Conservation (phyloP, 2,797 vertebrate species). For the Scolopax bukidnonensis region DNA sequence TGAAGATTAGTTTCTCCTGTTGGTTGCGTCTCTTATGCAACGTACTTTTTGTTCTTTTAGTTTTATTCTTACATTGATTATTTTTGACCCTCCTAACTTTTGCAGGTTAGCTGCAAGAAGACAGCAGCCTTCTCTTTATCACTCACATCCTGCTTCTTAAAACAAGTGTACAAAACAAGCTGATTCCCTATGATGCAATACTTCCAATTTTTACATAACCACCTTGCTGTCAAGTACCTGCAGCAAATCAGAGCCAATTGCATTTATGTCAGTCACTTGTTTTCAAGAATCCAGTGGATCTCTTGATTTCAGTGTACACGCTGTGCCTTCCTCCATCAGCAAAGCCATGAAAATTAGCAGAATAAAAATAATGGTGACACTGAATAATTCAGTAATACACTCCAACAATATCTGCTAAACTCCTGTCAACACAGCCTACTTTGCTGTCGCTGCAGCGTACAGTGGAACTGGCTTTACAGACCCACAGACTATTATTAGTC, state of each 20-base stretch:
- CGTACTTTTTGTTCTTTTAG: neutral
- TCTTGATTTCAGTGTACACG: neutral
- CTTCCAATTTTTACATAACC: neutral
- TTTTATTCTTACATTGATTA: neutral
- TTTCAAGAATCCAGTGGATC: neutral
- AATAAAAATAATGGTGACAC: slow-evolving; percentile 26
- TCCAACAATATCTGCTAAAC: slow-evolving; percentile 32
- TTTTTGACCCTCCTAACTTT: neutral
- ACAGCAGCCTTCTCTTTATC: neutral
- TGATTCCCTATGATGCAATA: neutral
- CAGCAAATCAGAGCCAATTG: neutral
- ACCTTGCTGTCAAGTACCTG: neutral
- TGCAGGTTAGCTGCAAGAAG: neutral
- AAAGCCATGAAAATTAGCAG: slow-evolving; percentile 16
- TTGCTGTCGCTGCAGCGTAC: neutral
- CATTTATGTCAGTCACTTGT: neutral
- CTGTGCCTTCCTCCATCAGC: neutral
- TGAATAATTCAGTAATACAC: slow-evolving; percentile 30
- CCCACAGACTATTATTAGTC: neutral
- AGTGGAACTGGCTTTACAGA: neutral
- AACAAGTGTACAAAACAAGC: neutral
- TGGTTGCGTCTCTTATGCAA: neutral
- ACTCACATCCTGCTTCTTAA: neutral
- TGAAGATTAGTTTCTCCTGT: neutral
- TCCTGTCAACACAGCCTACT: slow-evolving; percentile 43